Conservation (phyloP, 2,797 vertebrate species). For the Salarias fasciatus region DNA sequence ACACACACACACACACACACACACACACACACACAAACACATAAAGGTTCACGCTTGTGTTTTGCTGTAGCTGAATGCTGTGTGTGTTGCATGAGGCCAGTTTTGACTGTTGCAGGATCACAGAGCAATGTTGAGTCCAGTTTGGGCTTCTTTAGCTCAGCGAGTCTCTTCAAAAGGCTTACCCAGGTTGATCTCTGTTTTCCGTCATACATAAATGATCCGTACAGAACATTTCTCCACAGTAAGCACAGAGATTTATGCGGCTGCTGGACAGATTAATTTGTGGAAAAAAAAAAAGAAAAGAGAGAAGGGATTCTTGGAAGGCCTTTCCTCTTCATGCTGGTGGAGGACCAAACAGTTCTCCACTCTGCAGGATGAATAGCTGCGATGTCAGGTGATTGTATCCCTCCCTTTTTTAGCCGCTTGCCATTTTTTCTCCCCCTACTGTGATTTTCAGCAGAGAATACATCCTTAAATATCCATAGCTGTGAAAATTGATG, state of each 20-base stretch:
- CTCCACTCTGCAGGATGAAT: conserved; percentile 55
- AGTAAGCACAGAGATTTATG: conserved; percentile 64
- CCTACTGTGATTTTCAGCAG: conserved; percentile 41
- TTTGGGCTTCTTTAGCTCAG: conserved; percentile 21
- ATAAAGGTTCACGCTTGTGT: conserved; percentile 14
- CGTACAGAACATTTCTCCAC: conserved; percentile 60
- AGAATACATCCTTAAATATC: conserved; percentile 53
- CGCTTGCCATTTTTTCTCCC: conserved; percentile 25
- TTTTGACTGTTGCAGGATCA: conserved; percentile 29
- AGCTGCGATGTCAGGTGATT: conserved; percentile 60
- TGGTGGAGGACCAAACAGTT: conserved; percentile 58
- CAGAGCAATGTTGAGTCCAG: conserved; percentile 20
- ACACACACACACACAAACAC: conserved; percentile 1
- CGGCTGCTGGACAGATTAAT: conserved; percentile 66
- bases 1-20: conserved; percentile 8
- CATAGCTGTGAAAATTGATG: conserved; percentile 42
- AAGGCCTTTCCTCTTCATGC: conserved; percentile 57
- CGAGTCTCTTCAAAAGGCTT: conserved; percentile 33
- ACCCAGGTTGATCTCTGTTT: conserved; percentile 52
- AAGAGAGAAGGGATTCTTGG: conserved; percentile 63
- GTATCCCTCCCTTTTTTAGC: conserved; percentile 41
- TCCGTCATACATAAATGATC: conserved; percentile 62
- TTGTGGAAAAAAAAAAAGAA: conserved; percentile 59
- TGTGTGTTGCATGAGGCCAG: conserved; percentile 22
- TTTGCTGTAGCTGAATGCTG: not conserved